These are phyloP conservation scores for Drosophila pectinifera DNA, from an alignment of 1,140 invertebrate genomes.

Conservation along the genomic window DNA sequence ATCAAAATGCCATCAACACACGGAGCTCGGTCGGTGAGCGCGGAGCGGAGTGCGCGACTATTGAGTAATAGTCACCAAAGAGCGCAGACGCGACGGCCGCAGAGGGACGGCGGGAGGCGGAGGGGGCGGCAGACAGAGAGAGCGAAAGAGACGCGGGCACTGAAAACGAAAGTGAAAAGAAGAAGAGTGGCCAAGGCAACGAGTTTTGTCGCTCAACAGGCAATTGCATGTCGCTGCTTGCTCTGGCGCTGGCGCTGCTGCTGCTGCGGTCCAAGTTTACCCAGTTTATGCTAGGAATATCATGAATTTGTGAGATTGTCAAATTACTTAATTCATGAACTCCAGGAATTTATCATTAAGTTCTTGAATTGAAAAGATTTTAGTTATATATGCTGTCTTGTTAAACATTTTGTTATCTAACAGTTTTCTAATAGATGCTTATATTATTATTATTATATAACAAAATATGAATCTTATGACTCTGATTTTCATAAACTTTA, in stretches of 20 bases:
- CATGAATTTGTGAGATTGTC: neutral
- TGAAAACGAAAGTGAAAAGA: conserved; percentile 79
- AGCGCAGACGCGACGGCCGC: too few relatives aligned
- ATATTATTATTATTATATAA: too few relatives aligned
- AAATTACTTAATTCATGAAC: too few relatives aligned
- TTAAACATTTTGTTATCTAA: neutral
- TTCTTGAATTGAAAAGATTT: too few relatives aligned
- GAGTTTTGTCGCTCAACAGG: conserved; percentile 45
- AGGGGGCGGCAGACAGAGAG: conserved; percentile 11
- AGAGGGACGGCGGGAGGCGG: conserved; percentile 14
- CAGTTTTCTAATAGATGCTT: too few relatives aligned
- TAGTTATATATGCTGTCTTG: too few relatives aligned
- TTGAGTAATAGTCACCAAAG: conserved; percentile 79
- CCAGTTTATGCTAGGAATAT: neutral
- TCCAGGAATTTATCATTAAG: too few relatives aligned
- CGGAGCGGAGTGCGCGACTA: conserved; percentile 48
- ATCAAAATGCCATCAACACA: conserved; percentile 80
- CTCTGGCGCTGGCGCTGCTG: conserved; percentile 4
- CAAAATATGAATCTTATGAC: too few relatives aligned
- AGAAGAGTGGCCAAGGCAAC: conserved; percentile 48
- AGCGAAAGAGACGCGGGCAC: conserved; percentile 54
- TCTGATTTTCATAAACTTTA: too few relatives aligned
- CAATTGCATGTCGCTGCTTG: conserved; percentile 42
- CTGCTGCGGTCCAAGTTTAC: neutral
- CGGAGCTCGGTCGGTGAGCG: conserved; percentile 19